These are phyloP conservation scores for Leptarthrus brevirostris DNA, from an alignment of 2,888 invertebrate species.

Conservation along the genomic window DNA sequence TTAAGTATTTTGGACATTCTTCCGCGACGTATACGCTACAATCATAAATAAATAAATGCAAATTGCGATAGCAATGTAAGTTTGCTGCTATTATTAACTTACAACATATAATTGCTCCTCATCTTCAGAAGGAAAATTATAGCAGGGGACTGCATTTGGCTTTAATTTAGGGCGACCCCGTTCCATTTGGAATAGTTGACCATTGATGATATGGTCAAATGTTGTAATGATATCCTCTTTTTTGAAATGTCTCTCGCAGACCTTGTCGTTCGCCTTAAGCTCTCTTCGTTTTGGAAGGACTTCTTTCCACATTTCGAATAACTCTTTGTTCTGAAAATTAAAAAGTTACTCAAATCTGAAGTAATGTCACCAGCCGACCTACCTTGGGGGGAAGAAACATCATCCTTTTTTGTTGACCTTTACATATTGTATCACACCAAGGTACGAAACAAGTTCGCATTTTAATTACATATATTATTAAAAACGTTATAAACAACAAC, in stretches of 20 bases:
- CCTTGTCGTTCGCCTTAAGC: conserved; percentile 58
- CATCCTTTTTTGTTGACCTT: conserved; percentile 50
- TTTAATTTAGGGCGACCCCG: conserved; percentile 58
- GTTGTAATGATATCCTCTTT: conserved; percentile 57
- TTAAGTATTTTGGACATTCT: conserved; percentile 17
- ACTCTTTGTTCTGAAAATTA: conserved; percentile 55
- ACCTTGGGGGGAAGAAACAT: conserved; percentile 48
- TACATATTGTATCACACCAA: conserved; percentile 28
- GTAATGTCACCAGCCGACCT: too few relatives aligned
- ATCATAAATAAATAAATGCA: neutral
- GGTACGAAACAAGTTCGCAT: conserved; percentile 48
- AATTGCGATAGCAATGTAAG: too few relatives aligned
- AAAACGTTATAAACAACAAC: conserved; percentile 13
- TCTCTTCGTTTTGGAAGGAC: conserved; percentile 57
- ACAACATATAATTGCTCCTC: conserved; percentile 22
- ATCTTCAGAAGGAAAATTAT: conserved; percentile 55
- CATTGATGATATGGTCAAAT: conserved; percentile 60
- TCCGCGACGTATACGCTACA: conserved; percentile 8
- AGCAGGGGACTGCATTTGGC: conserved; percentile 57
- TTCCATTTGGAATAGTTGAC: conserved; percentile 58
- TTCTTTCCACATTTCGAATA: conserved; percentile 57
- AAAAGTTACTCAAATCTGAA: conserved; percentile 55
- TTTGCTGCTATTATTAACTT: neutral
- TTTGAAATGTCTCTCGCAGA: conserved; percentile 60
- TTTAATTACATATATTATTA: neutral